Evolutionary conservation across 1,140 invertebrate genomes (phyloP).

Genomic region (Leptopilina clavipes): DNA sequence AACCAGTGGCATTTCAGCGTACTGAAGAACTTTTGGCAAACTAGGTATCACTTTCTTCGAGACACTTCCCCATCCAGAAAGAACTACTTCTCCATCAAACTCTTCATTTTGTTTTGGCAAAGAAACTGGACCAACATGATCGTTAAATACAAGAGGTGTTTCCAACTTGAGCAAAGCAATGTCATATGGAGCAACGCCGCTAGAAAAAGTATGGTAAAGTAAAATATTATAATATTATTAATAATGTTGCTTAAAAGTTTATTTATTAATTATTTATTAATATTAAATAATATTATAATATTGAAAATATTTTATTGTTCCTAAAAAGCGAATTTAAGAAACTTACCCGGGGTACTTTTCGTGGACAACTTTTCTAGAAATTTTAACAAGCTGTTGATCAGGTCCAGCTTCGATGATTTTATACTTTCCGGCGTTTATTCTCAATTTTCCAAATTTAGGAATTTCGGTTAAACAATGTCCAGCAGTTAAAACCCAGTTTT

Average conservation of each 20-base stretch:
- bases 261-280: too few relatives aligned
- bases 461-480: constrained; percentile 71
- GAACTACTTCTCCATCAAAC: constrained; percentile 65
- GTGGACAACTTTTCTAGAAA: constrained; percentile 71
- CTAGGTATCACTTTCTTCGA: constrained; percentile 28
- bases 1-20: constrained; percentile 58
- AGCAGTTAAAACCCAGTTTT: constrained; percentile 72
- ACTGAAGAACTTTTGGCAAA: constrained; percentile 57
- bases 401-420: constrained; percentile 52
- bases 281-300: too few relatives aligned
- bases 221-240: too few relatives aligned
- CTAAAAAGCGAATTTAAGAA: too few relatives aligned
- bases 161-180: constrained; percentile 78
- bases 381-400: constrained; percentile 68
- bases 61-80: constrained; percentile 75
- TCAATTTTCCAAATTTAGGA: constrained; percentile 42
- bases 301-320: constrained; percentile 20
- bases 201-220: constrained; percentile 47
- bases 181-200: constrained; percentile 77
- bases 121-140: constrained; percentile 74
- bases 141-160: constrained; percentile 75
- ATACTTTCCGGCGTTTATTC: constrained; percentile 60
- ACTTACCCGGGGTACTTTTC: constrained; percentile 71
- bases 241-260: too few relatives aligned
- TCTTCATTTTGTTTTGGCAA: constrained; percentile 70